Evolutionary conservation across 2,797 vertebrate genomes (phyloP).

Genomic region (Acrossocheilus fasciatus): DNA sequence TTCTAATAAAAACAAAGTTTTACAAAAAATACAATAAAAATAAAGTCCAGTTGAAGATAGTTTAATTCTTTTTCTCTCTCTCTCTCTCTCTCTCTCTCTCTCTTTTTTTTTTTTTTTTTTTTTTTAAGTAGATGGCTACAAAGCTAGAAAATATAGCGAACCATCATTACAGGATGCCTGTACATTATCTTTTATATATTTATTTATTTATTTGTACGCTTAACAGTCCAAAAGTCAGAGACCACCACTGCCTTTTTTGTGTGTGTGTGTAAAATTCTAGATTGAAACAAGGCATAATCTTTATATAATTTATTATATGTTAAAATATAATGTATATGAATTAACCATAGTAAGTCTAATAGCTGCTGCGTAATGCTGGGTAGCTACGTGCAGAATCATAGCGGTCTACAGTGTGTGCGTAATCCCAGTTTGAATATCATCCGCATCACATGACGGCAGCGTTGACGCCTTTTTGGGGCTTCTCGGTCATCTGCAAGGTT

Average conservation of each 20-base stretch:
- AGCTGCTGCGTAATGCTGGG: not conserved
- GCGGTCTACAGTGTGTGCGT: conserved; percentile 31
- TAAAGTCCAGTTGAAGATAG: not conserved
- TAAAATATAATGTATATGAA: not conserved
- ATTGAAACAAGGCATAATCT: not conserved
- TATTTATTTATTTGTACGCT: not conserved
- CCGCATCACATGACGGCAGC: conserved; percentile 49
- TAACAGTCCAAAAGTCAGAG: not conserved
- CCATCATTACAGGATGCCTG: not conserved
- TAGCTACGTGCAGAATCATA: conserved; percentile 19
- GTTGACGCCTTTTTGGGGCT: conserved; percentile 33
- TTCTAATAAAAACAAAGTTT: not conserved
- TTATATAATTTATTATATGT: too few relatives aligned
- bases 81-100: too few relatives aligned
- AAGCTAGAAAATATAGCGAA: not conserved
- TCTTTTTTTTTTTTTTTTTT: too few relatives aligned
- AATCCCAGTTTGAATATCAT: conserved; percentile 41
- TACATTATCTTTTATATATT: not conserved
- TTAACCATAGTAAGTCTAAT: not conserved
- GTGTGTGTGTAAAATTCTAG: too few relatives aligned
- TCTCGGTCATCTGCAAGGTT: conserved; percentile 39
- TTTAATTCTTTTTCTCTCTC: too few relatives aligned
- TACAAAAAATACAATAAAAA: too few relatives aligned
- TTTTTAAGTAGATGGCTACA: not conserved
- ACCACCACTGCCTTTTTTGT: not conserved